A percentile compares a stretch with the other conserved stretches of the same genome.
These are phyloP conservation scores for Brachyalestes nurse DNA, from an alignment of 2,797 vertebrate species.

Conservation along the genomic window DNA sequence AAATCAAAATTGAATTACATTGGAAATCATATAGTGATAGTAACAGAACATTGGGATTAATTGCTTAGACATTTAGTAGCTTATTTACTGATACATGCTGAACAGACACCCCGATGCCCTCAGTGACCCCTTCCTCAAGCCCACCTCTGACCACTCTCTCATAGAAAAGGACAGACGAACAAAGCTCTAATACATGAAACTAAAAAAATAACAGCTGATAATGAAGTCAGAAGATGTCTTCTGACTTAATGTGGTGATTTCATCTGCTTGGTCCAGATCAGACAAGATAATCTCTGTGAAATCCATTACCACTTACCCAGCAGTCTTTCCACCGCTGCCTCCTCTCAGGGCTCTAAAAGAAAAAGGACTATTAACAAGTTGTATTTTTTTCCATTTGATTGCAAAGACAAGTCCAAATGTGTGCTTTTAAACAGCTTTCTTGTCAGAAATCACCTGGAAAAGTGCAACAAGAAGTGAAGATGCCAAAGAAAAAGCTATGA, in stretches of 20 bases:
- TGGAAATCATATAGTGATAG: too few species aligned
- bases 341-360: not conserved
- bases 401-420: too few species aligned
- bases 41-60: not conserved
- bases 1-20: not conserved
- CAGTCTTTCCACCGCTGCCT: not conserved
- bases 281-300: not conserved
- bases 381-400: not conserved
- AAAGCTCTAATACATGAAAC: not conserved
- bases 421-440: not conserved
- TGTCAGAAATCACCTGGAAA: not conserved
- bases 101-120: slow-evolving; percentile 17
- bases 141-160: not conserved
- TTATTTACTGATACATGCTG: not conserved
- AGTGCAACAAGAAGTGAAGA: not conserved
- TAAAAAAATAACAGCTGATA: slow-evolving; percentile 14
- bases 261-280: not conserved
- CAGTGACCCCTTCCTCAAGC: slow-evolving; percentile 23
- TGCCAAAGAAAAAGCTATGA: too few species aligned
- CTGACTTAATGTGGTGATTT: not conserved
- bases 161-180: not conserved
- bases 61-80: not conserved
- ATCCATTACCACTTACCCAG: slow-evolving; percentile 15
- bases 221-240: not conserved
- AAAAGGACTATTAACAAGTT: not conserved